These are phyloP conservation scores for Drosophila phalerata DNA, from an alignment of 2,888 invertebrate genomes.

Conservation along the genomic window DNA sequence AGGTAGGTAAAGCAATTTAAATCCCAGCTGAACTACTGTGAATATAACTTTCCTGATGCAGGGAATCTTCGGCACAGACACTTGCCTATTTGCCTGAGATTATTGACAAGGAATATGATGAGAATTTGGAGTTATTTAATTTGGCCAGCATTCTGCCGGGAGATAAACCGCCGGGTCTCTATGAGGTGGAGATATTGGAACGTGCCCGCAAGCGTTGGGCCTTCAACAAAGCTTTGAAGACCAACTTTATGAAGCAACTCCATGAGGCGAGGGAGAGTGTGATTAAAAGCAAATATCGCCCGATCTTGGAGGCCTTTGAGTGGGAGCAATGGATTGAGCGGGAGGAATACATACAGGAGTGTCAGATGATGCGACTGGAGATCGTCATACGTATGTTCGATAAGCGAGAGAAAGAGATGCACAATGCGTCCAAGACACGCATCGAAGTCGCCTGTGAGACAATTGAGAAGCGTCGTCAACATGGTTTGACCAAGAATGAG, in stretches of 20 bases:
- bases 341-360: slow-evolving; percentile 91
- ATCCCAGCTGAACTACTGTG: background rate
- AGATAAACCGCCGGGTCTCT: slow-evolving; percentile 80
- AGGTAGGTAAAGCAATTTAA: slow-evolving; percentile 64
- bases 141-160: slow-evolving; percentile 77
- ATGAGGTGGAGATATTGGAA: slow-evolving; percentile 88
- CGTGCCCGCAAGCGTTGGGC: slow-evolving; percentile 89
- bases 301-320: slow-evolving; percentile 92
- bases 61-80: slow-evolving; percentile 85
- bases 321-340: slow-evolving; percentile 93
- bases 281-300: slow-evolving; percentile 85
- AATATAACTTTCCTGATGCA: slow-evolving; percentile 27
- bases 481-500: slow-evolving; percentile 87
- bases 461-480: slow-evolving; percentile 87
- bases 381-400: slow-evolving; percentile 87
- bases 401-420: slow-evolving; percentile 85
- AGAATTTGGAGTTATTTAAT: slow-evolving; percentile 80
- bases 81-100: slow-evolving; percentile 82
- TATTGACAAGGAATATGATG: slow-evolving; percentile 54
- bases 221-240: slow-evolving; percentile 87
- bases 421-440: slow-evolving; percentile 83
- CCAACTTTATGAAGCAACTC: slow-evolving; percentile 86
- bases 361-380: slow-evolving; percentile 89
- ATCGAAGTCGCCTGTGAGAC: slow-evolving; percentile 86
- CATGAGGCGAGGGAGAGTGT: slow-evolving; percentile 86